Percentiles rank a stretch among this genome's conserved stretches.
Conservation (phyloP, 2,888 invertebrate genomes). For the Habrosyne pyritoides region DNA sequence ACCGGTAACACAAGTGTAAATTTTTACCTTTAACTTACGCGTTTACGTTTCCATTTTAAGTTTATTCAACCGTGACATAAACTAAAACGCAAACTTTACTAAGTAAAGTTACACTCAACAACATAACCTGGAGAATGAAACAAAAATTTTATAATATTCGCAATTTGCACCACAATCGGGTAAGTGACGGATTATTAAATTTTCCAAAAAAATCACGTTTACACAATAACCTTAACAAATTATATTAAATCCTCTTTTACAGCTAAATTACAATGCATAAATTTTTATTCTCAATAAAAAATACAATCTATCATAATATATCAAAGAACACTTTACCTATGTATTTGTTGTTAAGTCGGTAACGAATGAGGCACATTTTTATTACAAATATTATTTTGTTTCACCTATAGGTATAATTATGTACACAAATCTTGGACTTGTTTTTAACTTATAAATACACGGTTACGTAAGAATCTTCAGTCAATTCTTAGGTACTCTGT, state of each 20-base stretch:
- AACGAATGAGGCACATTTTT: slow-evolving; percentile 81
- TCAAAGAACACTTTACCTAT: slow-evolving; percentile 78
- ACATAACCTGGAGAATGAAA: not conserved
- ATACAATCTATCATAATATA: slow-evolving; percentile 77
- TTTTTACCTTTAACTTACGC: not conserved
- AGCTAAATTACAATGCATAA: slow-evolving; percentile 79
- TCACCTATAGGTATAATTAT: slow-evolving; percentile 38
- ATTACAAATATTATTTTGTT: slow-evolving; percentile 42
- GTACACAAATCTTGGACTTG: slow-evolving; percentile 51
- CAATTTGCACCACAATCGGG: slow-evolving; percentile 33
- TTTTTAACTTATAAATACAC: slow-evolving; percentile 34
- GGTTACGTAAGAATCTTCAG: slow-evolving; percentile 52
- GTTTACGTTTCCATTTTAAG: slow-evolving; percentile 11
- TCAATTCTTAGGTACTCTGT: slow-evolving; percentile 53
- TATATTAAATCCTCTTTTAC: slow-evolving; percentile 80
- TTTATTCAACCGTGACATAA: slow-evolving; percentile 10
- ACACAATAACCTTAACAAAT: slow-evolving; percentile 78
- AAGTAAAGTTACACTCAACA: slow-evolving; percentile 1
- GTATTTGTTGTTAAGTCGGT: slow-evolving; percentile 73
- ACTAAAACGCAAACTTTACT: not conserved
- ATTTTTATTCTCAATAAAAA: slow-evolving; percentile 74
- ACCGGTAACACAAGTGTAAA: not conserved
- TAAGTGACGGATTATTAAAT: slow-evolving; percentile 54
- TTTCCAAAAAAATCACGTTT: slow-evolving; percentile 54
- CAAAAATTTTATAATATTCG: slow-evolving; percentile 17